These are phyloP conservation scores for Drosophila funebris DNA, from an alignment of 1,140 invertebrate species.

Conservation along the genomic window DNA sequence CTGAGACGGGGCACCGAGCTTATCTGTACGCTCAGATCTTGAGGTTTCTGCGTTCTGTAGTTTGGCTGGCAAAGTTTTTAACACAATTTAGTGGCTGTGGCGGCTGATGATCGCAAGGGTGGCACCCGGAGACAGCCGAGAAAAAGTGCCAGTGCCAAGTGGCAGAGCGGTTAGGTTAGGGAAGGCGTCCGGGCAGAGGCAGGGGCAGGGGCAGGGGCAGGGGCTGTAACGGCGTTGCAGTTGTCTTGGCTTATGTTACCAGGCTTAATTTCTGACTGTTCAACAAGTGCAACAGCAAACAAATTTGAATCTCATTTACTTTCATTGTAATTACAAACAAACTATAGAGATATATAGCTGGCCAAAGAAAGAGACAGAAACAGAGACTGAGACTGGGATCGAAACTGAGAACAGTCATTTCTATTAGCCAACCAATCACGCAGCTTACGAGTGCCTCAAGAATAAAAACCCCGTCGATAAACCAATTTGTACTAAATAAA, in stretches of 20 bases:
- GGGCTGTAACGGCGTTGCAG: constrained; percentile 48
- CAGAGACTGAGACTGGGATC: too few relatives aligned
- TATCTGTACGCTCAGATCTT: constrained; percentile 70
- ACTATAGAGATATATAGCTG: background rate
- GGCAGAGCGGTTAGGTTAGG: too few relatives aligned
- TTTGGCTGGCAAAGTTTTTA: constrained; percentile 76
- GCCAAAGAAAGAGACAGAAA: background rate
- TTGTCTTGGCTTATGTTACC: constrained; percentile 64
- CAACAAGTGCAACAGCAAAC: constrained; percentile 41
- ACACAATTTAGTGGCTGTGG: constrained; percentile 73
- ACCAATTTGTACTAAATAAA: background rate
- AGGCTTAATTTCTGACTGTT: constrained; percentile 21
- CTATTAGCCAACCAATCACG: constrained; percentile 7
- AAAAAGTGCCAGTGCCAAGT: constrained; percentile 18
- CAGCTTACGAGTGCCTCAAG: background rate
- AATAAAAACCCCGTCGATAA: background rate
- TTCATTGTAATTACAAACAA: constrained; percentile 57
- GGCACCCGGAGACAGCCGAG: constrained; percentile 37
- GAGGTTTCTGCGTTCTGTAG: constrained; percentile 80
- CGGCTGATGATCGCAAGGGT: constrained; percentile 48
- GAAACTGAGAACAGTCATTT: background rate
- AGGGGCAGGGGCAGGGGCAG: background rate
- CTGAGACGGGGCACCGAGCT: constrained; percentile 17
- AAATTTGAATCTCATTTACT: constrained; percentile 66
- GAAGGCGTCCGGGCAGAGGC: background rate